phyloP scores from a whole-genome alignment of 2,113 vertebrate species.

The Eolophus roseicapilla region DNA sequence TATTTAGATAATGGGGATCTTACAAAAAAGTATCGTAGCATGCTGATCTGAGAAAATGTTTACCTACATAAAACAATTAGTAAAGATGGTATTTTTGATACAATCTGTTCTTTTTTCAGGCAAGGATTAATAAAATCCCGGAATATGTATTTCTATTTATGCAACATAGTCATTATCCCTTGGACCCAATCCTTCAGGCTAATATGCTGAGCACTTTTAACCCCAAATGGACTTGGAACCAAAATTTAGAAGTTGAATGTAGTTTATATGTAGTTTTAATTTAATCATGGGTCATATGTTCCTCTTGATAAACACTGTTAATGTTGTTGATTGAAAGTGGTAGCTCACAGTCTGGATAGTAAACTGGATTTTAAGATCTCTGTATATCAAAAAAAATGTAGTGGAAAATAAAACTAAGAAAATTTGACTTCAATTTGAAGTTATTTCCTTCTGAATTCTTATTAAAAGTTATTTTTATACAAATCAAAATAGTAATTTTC shows the following conservation, averaged over 20 bases:
- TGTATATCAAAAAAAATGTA: neutral
- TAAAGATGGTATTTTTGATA: neutral
- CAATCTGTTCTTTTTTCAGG: neutral
- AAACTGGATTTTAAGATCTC: neutral
- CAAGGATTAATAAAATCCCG: neutral
- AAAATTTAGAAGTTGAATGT: neutral
- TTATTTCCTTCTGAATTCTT: neutral
- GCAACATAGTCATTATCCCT: neutral
- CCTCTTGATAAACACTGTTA: neutral
- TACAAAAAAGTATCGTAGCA: neutral
- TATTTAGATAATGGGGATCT: slow-evolving; percentile 1
- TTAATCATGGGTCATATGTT: neutral
- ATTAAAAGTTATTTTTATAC: neutral
- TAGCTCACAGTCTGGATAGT: neutral
- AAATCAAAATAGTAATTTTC: neutral
- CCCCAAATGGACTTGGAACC: neutral
- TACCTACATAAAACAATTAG: neutral
- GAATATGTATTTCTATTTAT: neutral
- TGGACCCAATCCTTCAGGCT: neutral
- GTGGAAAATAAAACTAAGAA: neutral
- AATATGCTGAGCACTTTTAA: neutral
- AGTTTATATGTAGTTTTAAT: neutral
- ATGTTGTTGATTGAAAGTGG: neutral
- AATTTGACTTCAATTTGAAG: neutral
- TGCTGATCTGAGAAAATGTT: neutral